Evolutionary conservation across 2,113 vertebrate species (phyloP).

Genomic region (Uropsilus gracilis): DNA sequence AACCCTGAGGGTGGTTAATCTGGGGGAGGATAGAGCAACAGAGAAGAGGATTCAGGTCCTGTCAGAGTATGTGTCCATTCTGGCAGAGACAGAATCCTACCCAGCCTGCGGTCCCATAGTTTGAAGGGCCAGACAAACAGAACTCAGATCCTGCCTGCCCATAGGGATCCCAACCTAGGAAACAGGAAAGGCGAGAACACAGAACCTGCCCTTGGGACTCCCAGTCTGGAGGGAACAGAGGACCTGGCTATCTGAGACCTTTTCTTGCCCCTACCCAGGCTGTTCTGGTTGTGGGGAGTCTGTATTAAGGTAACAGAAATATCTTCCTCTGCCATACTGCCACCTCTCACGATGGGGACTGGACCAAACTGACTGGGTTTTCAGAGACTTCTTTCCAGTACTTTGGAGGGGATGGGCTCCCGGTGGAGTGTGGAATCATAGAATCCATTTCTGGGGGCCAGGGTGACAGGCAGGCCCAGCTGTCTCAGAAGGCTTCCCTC

Average conservation of each 20-base stretch:
- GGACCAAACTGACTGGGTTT: not conserved
- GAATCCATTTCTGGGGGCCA: slow-evolving; percentile 54
- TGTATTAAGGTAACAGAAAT: not conserved
- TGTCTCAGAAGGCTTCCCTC: slow-evolving; percentile 62
- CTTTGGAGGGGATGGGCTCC: not conserved
- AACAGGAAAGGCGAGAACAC: not conserved
- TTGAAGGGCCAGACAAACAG: not conserved
- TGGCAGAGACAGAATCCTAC: not conserved
- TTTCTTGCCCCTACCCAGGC: not conserved
- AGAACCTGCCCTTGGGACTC: not conserved
- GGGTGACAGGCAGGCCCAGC: slow-evolving; percentile 79
- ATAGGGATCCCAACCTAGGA: not conserved
- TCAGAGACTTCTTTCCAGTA: slow-evolving; percentile 35
- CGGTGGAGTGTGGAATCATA: not conserved
- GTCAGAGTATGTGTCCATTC: not conserved
- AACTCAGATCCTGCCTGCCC: not conserved
- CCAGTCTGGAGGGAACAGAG: not conserved
- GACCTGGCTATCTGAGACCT: not conserved
- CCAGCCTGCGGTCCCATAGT: not conserved
- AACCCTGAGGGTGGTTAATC: not conserved
- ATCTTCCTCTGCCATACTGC: not conserved
- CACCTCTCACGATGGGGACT: not conserved
- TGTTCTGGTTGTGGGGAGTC: not conserved
- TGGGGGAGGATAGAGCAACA: not conserved
- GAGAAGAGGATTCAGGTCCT: not conserved